Evolutionary conservation across 2,797 vertebrate genomes (phyloP).

Genomic region (Sciurus vulgaris): DNA sequence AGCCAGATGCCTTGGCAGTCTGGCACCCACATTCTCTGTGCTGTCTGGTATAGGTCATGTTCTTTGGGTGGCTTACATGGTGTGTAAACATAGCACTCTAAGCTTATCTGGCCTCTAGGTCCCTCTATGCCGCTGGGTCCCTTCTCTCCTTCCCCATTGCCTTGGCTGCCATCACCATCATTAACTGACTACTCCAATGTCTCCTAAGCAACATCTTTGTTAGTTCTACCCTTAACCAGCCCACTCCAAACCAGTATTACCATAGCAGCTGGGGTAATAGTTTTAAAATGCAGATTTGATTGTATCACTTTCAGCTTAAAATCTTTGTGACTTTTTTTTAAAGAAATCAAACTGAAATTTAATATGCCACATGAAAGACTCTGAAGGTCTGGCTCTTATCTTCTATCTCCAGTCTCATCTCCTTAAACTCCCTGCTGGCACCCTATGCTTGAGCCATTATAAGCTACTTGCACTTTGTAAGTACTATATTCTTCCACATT

Average conservation of each 20-base stretch:
- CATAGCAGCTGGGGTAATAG: neutral
- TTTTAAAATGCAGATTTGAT: slow-evolving; percentile 53
- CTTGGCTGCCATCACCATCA: neutral
- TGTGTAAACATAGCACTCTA: neutral
- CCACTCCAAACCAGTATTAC: neutral
- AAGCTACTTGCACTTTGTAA: neutral
- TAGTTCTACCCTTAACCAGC: neutral
- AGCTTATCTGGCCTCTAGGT: neutral
- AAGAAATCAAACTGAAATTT: slow-evolving; percentile 45
- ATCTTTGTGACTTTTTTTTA: neutral
- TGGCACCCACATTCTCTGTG: neutral
- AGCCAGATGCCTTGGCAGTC: neutral
- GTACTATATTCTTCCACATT: neutral
- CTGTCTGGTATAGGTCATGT: neutral
- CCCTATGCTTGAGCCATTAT: neutral
- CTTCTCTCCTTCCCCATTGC: neutral
- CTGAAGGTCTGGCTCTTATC: neutral
- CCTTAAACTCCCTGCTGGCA: neutral
- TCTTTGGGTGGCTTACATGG: neutral
- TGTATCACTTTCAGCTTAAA: neutral
- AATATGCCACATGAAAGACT: neutral
- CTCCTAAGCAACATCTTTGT: slow-evolving; percentile 28
- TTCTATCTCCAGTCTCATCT: neutral
- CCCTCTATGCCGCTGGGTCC: neutral
- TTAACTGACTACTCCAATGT: neutral